Conservation (phyloP, 2,888 invertebrate genomes). For the Hoplodrina ambigua region DNA sequence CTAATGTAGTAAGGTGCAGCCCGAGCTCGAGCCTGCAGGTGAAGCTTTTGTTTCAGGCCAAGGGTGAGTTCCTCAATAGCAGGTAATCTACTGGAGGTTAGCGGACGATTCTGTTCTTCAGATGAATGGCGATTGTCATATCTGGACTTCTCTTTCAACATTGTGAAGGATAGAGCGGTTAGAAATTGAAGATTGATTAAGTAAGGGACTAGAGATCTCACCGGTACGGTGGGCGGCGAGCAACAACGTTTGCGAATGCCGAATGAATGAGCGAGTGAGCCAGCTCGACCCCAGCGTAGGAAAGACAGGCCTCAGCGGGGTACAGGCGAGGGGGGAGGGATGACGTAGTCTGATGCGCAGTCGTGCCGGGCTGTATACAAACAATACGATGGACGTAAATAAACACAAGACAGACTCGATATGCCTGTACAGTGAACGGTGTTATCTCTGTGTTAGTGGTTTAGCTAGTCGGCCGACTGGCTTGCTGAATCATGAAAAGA, state of each 20-base stretch:
- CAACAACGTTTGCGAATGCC: conserved; percentile 87
- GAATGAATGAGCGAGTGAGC: conserved; percentile 89
- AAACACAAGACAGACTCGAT: conserved; percentile 86
- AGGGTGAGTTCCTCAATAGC: conserved; percentile 87
- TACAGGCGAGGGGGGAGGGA: conserved; percentile 75
- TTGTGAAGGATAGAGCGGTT: conserved; percentile 70
- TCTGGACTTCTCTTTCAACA: conserved; percentile 88
- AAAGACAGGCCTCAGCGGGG: conserved; percentile 84
- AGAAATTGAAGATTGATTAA: conserved; percentile 68
- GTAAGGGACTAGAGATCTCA: conserved; percentile 76
- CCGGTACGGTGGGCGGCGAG: conserved; percentile 80
- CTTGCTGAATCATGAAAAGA: conserved; percentile 62
- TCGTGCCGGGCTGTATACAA: conserved; percentile 90
- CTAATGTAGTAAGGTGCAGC: conserved; percentile 89
- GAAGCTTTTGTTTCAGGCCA: conserved; percentile 89
- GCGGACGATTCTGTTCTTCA: conserved; percentile 80
- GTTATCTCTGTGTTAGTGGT: conserved; percentile 85
- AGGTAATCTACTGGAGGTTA: conserved; percentile 83
- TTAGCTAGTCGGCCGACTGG: conserved; percentile 70
- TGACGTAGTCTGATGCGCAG: conserved; percentile 89
- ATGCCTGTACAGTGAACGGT: conserved; percentile 79
- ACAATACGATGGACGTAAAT: conserved; percentile 91
- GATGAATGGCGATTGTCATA: conserved; percentile 79
- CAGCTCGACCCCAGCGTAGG: conserved; percentile 84
- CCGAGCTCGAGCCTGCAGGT: conserved; percentile 88